Evolutionary conservation across 2,113 vertebrate genomes (phyloP), one percentile per base, ranked within the genome.

Genomic region (Aleadryas rufinucha): DNA sequence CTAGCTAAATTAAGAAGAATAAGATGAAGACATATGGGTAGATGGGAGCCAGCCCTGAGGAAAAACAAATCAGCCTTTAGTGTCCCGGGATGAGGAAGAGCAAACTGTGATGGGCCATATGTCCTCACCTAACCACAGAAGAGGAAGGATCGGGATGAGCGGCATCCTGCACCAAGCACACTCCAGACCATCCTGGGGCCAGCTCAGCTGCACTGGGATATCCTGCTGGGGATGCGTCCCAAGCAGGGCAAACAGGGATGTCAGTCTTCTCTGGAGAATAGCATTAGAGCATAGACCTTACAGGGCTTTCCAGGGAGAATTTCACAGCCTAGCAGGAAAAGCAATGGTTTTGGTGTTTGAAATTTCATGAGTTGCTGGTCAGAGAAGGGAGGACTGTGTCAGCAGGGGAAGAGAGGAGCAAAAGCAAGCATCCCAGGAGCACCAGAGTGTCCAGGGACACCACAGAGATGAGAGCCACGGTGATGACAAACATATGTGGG

Each of bases 1-100:
- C 79, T 71, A 93, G 96, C 95, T 96, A 96, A 83, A 91, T 96
- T 96, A 97, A 72, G 59, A 89, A 89, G 94, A 96, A 96, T 93
- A 94, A 63, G 86, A 86, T 82, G 68, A 47, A 97, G 95, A 94
- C 95, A 95, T 97, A 97, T 66, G 93, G 75, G 87, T 76, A 95
- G 60, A 94, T 87, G 41, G 85, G 72, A 95, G 90, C 86, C 77
- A 87, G 50, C 69, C 68, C 89, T 86, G 50, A 75, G 93, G 90
- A 90, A 95, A 97, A 97, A 84, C 68, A 93, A 92, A 96, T 95
- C 56, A 85, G 79, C 84, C 59, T 96, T 79, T 65, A 71, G 54
- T 49, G 69, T 76, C 96, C 93, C 94, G 84, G 56, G 80, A 95
- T 93, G 95, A 96, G 63, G 69, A 96, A 87, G 53, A 94, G 64